Evolutionary conservation across 2,888 invertebrate species (phyloP).

Genomic region (Balanococcus diminutus): DNA sequence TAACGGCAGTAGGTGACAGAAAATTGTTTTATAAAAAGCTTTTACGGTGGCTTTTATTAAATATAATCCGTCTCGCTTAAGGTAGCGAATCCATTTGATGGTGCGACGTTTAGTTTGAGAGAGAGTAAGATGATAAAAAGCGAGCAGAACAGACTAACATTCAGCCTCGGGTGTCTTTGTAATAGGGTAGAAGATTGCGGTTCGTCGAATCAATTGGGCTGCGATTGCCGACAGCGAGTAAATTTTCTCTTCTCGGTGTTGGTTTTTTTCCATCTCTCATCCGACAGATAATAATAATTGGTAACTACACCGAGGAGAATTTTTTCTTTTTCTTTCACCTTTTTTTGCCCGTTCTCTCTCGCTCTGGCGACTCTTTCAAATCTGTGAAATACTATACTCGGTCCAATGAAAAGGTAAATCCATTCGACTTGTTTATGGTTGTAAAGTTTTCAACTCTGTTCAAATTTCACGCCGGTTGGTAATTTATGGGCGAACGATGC

Average conservation of each 20-base stretch:
- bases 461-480: background rate
- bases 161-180: conserved; percentile 52
- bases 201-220: conserved; percentile 54
- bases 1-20: conserved; percentile 51
- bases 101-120: conserved; percentile 41
- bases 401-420: background rate
- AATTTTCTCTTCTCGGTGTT: conserved; percentile 41
- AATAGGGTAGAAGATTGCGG: conserved; percentile 55
- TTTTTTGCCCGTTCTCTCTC: too few relatives aligned
- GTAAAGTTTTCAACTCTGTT: background rate
- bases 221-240: conserved; percentile 47
- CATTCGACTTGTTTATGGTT: background rate
- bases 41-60: conserved; percentile 53
- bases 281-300: conserved; percentile 26
- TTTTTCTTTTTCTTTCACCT: background rate
- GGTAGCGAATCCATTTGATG: conserved; percentile 51
- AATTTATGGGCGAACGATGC: background rate
- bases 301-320: background rate
- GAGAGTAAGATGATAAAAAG: conserved; percentile 21
- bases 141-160: conserved; percentile 15
- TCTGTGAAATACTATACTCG: background rate
- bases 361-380: background rate
- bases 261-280: background rate
- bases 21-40: conserved; percentile 55
- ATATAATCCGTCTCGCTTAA: conserved; percentile 50